These are phyloP conservation scores for Fragum fragum DNA, from an alignment of 2,888 invertebrate genomes.

Conservation along the genomic window DNA sequence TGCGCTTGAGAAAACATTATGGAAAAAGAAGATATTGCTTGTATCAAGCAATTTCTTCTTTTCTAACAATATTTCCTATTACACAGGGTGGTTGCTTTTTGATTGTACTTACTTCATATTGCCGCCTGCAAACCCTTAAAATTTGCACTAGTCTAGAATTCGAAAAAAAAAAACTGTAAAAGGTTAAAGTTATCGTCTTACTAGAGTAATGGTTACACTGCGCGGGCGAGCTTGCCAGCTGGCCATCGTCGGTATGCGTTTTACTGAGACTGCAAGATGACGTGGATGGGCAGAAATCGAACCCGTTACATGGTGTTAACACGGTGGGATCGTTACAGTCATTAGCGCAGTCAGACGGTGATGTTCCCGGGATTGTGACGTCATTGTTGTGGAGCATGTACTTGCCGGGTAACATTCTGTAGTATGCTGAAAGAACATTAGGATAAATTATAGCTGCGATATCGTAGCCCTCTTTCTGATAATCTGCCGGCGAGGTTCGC, in stretches of 20 bases:
- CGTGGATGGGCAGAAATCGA: constrained; percentile 73
- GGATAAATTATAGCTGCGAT: too few relatives aligned
- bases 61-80: too few relatives aligned
- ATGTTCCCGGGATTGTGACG: constrained; percentile 46
- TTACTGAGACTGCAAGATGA: constrained; percentile 72
- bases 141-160: too few relatives aligned
- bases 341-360: constrained; percentile 70
- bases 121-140: too few relatives aligned
- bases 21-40: too few relatives aligned
- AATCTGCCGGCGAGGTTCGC: too few relatives aligned
- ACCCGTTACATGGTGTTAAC: constrained; percentile 73
- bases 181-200: too few relatives aligned
- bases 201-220: constrained; percentile 76
- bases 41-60: too few relatives aligned
- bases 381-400: constrained; percentile 69
- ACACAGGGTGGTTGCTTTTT: too few relatives aligned
- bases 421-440: constrained; percentile 52
- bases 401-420: constrained; percentile 51
- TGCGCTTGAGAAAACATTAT: too few relatives aligned
- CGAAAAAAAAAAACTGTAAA: neutral
- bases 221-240: constrained; percentile 41
- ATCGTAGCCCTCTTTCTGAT: too few relatives aligned
- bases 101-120: too few relatives aligned
- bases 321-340: constrained; percentile 64
- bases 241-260: constrained; percentile 67